Evolutionary conservation across 2,888 invertebrate genomes (phyloP).

Genomic region (Lepidochitona cinerea): DNA sequence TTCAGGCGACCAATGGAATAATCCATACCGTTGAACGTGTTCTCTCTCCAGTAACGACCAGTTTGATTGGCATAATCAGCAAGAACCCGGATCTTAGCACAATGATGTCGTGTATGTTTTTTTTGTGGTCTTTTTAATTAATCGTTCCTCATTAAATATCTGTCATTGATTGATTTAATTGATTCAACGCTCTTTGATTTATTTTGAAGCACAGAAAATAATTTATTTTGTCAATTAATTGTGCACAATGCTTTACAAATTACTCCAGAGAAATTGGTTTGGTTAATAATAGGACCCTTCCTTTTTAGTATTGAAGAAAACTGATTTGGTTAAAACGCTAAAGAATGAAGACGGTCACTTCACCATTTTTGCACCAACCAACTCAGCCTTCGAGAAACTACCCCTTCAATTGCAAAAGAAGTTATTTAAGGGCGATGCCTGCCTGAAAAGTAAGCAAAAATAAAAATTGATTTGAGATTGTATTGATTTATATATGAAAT

Average conservation of each 20-base stretch:
- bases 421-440: slow-evolving; percentile 42
- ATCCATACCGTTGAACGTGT: slow-evolving; percentile 79
- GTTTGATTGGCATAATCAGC: slow-evolving; percentile 76
- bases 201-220: too few species aligned
- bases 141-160: too few species aligned
- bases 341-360: slow-evolving; percentile 75
- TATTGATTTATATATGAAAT: too few species aligned
- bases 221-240: too few species aligned
- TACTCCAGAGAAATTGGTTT: too few species aligned
- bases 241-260: too few species aligned
- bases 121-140: too few species aligned
- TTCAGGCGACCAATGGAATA: slow-evolving; percentile 78
- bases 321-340: slow-evolving; percentile 75
- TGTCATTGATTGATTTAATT: too few species aligned
- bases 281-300: too few species aligned
- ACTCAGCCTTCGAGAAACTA: slow-evolving; percentile 76
- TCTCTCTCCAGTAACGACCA: slow-evolving; percentile 73
- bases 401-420: slow-evolving; percentile 38
- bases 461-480: too few species aligned
- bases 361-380: slow-evolving; percentile 78
- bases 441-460: slow-evolving; percentile 56
- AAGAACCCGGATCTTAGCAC: slow-evolving; percentile 76
- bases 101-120: slow-evolving; percentile 72
- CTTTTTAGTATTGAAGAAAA: too few species aligned
- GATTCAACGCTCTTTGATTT: too few species aligned